These are phyloP conservation scores for Lampris megalopsis DNA, from an alignment of 2,113 vertebrate species.

Conservation along the genomic window DNA sequence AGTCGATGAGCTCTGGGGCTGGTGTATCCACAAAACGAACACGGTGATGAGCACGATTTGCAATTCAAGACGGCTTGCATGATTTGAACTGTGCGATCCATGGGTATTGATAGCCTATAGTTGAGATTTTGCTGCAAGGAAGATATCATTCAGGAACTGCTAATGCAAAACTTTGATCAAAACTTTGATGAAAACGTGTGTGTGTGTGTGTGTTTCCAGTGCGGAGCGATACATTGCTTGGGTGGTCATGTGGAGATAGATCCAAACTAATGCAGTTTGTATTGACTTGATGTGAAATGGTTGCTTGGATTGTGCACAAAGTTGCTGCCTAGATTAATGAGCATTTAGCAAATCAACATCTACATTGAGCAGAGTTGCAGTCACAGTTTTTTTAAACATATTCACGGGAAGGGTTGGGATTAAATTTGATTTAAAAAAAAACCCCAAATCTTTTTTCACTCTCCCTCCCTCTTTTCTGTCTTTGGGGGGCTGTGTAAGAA, in stretches of 20 bases:
- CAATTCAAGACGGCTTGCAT: background rate
- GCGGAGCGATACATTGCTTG: background rate
- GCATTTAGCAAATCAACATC: conserved; percentile 40
- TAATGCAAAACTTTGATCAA: background rate
- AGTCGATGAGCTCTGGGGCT: conserved; percentile 23
- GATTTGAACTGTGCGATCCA: too few relatives aligned
- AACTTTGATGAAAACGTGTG: conserved; percentile 50
- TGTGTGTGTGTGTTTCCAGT: background rate
- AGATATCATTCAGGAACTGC: background rate
- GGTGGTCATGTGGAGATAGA: background rate
- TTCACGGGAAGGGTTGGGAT: conserved; percentile 30
- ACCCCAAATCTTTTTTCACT: conserved; percentile 24
- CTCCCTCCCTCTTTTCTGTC: conserved; percentile 33
- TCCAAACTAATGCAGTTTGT: conserved; percentile 24
- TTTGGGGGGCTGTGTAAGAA: conserved; percentile 66
- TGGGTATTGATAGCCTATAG: too few relatives aligned
- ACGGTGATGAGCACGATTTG: background rate
- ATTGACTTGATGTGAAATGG: background rate
- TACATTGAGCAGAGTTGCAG: conserved; percentile 7
- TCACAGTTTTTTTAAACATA: conserved; percentile 22
- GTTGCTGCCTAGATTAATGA: conserved; percentile 40
- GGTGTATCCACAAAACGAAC: background rate
- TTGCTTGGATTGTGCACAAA: background rate
- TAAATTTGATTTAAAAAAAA: conserved; percentile 6
- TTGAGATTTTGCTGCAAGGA: background rate